phyloP scores from a whole-genome alignment of 2,797 vertebrate genomes.

The Iguana delicatissima region DNA sequence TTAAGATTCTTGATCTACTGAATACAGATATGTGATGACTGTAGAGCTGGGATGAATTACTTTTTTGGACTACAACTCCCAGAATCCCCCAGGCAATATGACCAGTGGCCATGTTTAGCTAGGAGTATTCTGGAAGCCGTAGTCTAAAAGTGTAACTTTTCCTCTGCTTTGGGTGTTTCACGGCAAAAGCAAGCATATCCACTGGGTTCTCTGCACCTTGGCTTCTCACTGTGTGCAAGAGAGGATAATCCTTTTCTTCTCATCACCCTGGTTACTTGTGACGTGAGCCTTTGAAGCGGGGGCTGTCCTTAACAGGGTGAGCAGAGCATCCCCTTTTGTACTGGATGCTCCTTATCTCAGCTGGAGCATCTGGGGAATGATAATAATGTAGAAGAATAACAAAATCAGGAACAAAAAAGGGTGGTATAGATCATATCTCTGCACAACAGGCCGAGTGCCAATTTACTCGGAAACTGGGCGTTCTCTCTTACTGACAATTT shows the following conservation, averaged over 20 bases:
- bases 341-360: slow-evolving; percentile 22
- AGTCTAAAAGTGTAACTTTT: no score
- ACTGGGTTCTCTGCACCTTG: slow-evolving; percentile 5
- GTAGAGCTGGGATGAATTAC: no score
- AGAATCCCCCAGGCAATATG: no score
- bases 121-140: no score
- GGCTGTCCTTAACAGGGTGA: slow-evolving; percentile 15
- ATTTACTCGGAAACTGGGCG: not conserved
- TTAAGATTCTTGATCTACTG: no score
- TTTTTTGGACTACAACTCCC: no score
- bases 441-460: slow-evolving; percentile 6
- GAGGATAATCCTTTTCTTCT: slow-evolving; percentile 8
- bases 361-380: slow-evolving; percentile 22
- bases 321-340: not conserved
- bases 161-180: not conserved
- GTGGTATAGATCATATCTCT: slow-evolving; percentile 7
- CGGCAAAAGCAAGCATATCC: not conserved
- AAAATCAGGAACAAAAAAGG: slow-evolving; percentile 12
- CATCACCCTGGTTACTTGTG: slow-evolving; percentile 23
- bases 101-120: no score
- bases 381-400: slow-evolving; percentile 11
- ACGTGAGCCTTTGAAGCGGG: slow-evolving; percentile 24
- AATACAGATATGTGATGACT: no score
- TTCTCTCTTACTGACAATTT: not conserved
- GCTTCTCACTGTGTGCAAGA: not conserved